A percentile compares a stretch with the other conserved stretches of the same genome.
Conservation (phyloP, 2,797 vertebrate species). For the Coreius guichenoti region DNA sequence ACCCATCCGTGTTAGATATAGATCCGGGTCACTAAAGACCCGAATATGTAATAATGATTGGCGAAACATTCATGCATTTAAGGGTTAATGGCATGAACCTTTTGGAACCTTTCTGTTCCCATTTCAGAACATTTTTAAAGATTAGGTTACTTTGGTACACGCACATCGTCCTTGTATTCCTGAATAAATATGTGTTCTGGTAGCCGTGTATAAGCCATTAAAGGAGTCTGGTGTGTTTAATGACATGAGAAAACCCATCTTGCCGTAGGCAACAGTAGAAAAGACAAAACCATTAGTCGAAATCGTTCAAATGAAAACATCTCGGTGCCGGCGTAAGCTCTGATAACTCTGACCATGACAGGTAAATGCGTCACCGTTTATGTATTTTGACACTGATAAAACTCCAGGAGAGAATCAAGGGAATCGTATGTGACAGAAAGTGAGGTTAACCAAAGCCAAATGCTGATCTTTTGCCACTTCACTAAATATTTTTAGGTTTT, state of each 20-base stretch:
- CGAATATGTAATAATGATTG: too few species aligned
- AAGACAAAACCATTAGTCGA: conserved; percentile 14
- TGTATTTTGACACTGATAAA: conserved; percentile 64
- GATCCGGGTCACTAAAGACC: too few species aligned
- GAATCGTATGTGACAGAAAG: conserved; percentile 2
- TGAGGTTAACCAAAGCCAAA: conserved; percentile 21
- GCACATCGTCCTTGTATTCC: not conserved
- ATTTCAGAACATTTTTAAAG: not conserved
- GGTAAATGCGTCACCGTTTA: conserved; percentile 6
- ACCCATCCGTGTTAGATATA: too few species aligned
- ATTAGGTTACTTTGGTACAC: not conserved
- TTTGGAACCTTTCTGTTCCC: not conserved
- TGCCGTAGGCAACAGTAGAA: not conserved
- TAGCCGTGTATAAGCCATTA: conserved; percentile 55
- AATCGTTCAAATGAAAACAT: conserved; percentile 2
- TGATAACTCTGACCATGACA: conserved; percentile 2
- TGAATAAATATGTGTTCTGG: conserved; percentile 2
- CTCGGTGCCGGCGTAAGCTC: not conserved
- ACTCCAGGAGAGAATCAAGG: conserved; percentile 61
- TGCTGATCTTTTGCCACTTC: conserved; percentile 32
- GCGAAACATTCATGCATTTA: too few species aligned
- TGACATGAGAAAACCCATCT: conserved; percentile 66
- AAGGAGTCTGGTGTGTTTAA: conserved; percentile 71
- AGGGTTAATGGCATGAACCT: too few species aligned
- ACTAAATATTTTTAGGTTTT: conserved; percentile 27